A percentile compares a stretch with the other conserved stretches of the same genome.
phyloP scores from a whole-genome alignment of 2,113 vertebrate genomes.

The Arizona elegans region DNA sequence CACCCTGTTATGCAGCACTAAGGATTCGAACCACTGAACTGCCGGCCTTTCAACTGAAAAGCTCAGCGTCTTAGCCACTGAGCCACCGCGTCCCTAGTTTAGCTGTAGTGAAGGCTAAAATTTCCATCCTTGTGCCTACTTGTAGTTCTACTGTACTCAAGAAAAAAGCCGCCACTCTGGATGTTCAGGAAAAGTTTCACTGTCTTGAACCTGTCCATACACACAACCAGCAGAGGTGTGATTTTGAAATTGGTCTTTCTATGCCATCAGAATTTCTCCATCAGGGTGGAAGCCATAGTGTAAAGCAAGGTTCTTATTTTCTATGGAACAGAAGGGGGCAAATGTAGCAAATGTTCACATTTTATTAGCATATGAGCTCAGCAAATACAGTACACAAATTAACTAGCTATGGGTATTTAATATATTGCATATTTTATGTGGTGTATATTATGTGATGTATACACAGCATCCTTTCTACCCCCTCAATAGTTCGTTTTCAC shows the following conservation, averaged over 20 bases:
- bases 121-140: neutral
- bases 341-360: neutral
- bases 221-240: neutral
- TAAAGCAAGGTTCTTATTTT: neutral
- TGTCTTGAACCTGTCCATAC: neutral
- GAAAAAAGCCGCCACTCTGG: neutral
- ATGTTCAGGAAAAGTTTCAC: neutral
- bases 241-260: neutral
- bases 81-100: neutral
- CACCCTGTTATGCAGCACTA: too few species aligned
- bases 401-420: neutral
- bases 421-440: neutral
- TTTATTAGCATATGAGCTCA: neutral
- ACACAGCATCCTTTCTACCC: neutral
- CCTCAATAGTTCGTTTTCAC: neutral
- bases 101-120: neutral
- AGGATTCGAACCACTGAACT: too few species aligned
- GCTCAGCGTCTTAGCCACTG: too few species aligned
- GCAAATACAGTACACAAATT: neutral
- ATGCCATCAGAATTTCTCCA: neutral
- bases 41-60: too few species aligned
- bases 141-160: neutral
- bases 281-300: neutral
- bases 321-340: neutral
- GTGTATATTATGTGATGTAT: neutral